A percentile compares a stretch with the other conserved stretches of the same genome.
Evolutionary conservation across 1,140 invertebrate genomes (phyloP).

Genomic region (Orchestia grillus): DNA sequence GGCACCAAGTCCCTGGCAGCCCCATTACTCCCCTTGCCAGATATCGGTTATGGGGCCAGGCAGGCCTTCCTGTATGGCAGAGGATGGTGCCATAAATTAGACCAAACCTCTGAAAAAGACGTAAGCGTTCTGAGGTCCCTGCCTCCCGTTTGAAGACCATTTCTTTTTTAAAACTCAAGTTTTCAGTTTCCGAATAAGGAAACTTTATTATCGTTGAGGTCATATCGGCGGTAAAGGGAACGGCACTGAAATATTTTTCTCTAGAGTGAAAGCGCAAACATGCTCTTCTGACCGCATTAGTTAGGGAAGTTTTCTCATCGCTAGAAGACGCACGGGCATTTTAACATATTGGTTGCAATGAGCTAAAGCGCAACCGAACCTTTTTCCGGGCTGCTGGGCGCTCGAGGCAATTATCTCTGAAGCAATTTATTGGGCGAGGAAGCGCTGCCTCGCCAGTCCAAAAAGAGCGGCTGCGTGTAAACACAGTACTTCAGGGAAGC

Average conservation of each 20-base stretch:
- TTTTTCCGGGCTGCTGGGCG: not conserved
- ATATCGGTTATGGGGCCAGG: constrained; percentile 47
- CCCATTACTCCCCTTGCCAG: constrained; percentile 38
- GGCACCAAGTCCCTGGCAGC: constrained; percentile 11
- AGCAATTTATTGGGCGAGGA: not conserved
- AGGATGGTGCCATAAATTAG: constrained; percentile 47
- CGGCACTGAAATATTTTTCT: not conserved
- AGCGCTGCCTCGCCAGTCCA: not conserved
- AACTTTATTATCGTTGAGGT: constrained; percentile 30
- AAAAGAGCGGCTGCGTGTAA: not conserved
- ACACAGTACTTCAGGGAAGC: not conserved
- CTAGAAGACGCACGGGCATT: not conserved
- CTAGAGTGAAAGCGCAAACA: constrained; percentile 18
- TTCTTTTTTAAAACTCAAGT: not conserved
- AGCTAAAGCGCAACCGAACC: not conserved
- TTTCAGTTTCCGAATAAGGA: constrained; percentile 27
- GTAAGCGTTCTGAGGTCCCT: constrained; percentile 22
- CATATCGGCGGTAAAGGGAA: constrained; percentile 25
- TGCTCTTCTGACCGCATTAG: not conserved
- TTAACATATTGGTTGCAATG: not conserved
- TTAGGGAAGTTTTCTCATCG: constrained; percentile 15
- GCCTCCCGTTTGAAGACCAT: not conserved
- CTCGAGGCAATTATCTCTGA: not conserved
- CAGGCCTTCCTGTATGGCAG: constrained; percentile 48
- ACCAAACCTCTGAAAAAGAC: constrained; percentile 50